phyloP scores from a whole-genome alignment of 2,113 vertebrate species.

The Silurus asotus region DNA sequence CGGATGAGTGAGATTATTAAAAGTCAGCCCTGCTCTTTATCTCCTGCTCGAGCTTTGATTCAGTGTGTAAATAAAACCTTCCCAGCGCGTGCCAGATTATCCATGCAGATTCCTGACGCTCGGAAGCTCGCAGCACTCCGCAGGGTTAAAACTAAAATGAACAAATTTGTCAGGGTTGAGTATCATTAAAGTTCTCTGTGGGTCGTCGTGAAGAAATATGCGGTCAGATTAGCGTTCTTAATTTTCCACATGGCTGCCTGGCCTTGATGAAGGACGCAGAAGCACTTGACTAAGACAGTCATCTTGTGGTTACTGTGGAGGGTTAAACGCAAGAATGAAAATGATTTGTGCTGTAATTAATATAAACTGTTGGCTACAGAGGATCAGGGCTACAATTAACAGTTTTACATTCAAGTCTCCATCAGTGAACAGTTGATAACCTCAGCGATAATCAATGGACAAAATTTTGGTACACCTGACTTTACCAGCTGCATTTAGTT shows the following conservation, averaged over 20 bases:
- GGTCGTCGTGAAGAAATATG: constrained; percentile 3
- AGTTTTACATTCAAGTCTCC: too few relatives aligned
- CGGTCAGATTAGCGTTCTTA: constrained; percentile 33
- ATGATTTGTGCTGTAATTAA: too few relatives aligned
- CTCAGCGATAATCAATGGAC: too few relatives aligned
- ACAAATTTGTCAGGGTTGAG: constrained; percentile 7
- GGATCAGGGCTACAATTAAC: too few relatives aligned
- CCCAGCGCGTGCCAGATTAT: constrained; percentile 3
- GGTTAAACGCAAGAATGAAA: too few relatives aligned
- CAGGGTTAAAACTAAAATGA: neutral
- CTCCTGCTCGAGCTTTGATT: constrained; percentile 24
- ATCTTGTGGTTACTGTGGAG: neutral
- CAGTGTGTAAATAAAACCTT: constrained; percentile 6
- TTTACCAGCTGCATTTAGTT: too few relatives aligned
- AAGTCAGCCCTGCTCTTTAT: constrained; percentile 10
- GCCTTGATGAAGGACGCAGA: constrained; percentile 20
- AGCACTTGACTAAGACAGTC: neutral
- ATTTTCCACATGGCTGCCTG: constrained; percentile 47
- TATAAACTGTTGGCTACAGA: too few relatives aligned
- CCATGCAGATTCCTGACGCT: neutral
- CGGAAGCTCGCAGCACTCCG: constrained; percentile 17
- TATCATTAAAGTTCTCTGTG: constrained; percentile 34
- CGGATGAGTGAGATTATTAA: constrained; percentile 10
- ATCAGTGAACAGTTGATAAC: too few relatives aligned
- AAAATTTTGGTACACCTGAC: too few relatives aligned